A percentile compares a stretch with the other conserved stretches of the same genome.
These are phyloP conservation scores for Caenorhabditis briggsae DNA, from an alignment of 1,140 invertebrate genomes.

Conservation along the genomic window DNA sequence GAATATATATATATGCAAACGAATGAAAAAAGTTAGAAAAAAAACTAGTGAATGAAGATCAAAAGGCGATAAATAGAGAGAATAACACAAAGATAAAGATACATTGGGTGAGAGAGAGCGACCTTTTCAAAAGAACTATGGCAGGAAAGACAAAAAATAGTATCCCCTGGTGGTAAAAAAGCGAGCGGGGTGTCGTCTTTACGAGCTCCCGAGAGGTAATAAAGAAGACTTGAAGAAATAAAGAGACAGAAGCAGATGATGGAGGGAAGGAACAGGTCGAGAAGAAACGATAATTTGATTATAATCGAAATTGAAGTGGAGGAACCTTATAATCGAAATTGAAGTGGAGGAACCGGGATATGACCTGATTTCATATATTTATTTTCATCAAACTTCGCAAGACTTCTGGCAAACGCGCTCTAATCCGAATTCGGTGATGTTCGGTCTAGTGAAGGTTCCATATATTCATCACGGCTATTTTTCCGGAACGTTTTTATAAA, in stretches of 20 bases:
- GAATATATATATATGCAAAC: background rate
- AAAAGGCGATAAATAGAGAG: background rate
- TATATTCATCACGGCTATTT: too few species aligned
- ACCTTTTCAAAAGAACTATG: conserved; percentile 18
- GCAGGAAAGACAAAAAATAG: conserved; percentile 2
- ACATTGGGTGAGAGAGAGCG: conserved; percentile 12
- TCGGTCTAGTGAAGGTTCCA: too few species aligned
- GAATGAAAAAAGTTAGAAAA: background rate
- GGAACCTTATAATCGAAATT: conserved; percentile 13
- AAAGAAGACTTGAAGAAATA: background rate
- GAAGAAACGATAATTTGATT: conserved; percentile 43
- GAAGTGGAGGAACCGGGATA: conserved; percentile 41
- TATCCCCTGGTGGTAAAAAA: background rate
- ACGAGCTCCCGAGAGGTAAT: conserved; percentile 18
- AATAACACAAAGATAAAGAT: background rate
- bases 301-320: conserved; percentile 36
- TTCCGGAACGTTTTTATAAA: too few species aligned
- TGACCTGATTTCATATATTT: conserved; percentile 23
- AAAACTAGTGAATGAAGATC: background rate
- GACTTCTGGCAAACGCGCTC: too few species aligned
- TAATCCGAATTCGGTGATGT: too few species aligned
- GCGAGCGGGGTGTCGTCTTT: background rate
- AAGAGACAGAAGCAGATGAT: background rate
- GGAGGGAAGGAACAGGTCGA: conserved; percentile 26
- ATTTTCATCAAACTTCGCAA: too few species aligned